Base-by-base conservation (phyloP, 2,797 vertebrate genomes). In the Toxotes lorentzi region DNA sequence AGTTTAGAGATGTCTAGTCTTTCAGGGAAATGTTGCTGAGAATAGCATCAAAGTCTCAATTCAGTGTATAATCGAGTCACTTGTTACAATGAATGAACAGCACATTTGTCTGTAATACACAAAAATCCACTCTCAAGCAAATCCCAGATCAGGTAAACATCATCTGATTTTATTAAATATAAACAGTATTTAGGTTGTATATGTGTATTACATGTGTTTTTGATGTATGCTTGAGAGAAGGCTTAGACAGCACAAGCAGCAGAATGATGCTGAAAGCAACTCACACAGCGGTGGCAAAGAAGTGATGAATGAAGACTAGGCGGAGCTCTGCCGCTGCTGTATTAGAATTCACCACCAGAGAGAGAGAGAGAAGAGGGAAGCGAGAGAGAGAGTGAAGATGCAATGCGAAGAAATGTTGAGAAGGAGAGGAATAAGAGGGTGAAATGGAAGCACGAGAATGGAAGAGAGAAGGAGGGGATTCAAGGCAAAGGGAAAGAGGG, bases 261-360 rank as follows among this genome's bases (percentile, higher is more conserved):
- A 65, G 70, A 60, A 73, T 74, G 64, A 78, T 61, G 41, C 57
- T 79, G 76, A 85, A 77, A 78, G 78, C 73, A 85, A 76, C 81
- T 83, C 72, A 51, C 70, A 89, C 62, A 73, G 82, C 60, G 34
- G 69, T 66, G 63, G 78, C 76, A 77, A 68, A 79, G 81, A 70
- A 84, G 89, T 87, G 92, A 93, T 94, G 94, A 93, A 94, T 93
- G 92, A 84, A 93, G 83, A 91, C 89, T 67, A 89, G 91, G 91
- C 86, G 86, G 92, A 92, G 91, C 91, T 90, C 82, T 88, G 83
- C 76, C 51, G 69, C 80, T 85, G 91, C 85, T 92, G 84, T 91
- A 86, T 89, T 91, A 91, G 80, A 89, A 91, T 91, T 88, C 90
- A 86, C 81, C 43, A 24, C 61, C 80, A 74, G 78, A 67, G 83